phyloP scores from a whole-genome alignment of 2,888 invertebrate genomes.

The Subacronicta megacephala region DNA sequence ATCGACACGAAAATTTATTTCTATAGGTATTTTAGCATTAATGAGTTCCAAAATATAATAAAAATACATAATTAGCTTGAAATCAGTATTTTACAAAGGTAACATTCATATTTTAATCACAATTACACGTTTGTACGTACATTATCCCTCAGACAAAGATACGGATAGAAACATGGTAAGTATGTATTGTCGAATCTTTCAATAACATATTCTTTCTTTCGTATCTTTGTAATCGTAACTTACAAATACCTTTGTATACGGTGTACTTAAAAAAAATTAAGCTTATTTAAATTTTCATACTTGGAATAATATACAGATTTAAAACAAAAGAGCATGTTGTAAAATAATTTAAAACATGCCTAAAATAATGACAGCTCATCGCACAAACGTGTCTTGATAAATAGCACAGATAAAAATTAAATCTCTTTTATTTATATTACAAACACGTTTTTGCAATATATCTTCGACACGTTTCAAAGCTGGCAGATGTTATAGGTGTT shows the following conservation, averaged over 20 bases:
- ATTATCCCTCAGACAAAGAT: neutral
- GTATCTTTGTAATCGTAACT: neutral
- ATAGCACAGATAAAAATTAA: constrained; percentile 4
- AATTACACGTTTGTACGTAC: neutral
- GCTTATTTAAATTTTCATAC: constrained; percentile 6
- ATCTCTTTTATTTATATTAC: constrained; percentile 7
- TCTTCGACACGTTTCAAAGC: neutral
- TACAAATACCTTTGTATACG: neutral
- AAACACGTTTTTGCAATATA: constrained; percentile 19
- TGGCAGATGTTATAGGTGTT: neutral
- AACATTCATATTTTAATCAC: too few relatives aligned
- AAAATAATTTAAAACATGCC: constrained; percentile 7
- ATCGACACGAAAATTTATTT: too few relatives aligned
- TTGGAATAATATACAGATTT: constrained; percentile 14
- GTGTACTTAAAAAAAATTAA: constrained; percentile 1
- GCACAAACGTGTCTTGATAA: constrained; percentile 9
- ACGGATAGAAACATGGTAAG: too few relatives aligned
- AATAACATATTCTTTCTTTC: too few relatives aligned
- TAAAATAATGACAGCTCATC: constrained; percentile 7
- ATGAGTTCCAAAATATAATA: too few relatives aligned
- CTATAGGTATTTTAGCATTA: too few relatives aligned
- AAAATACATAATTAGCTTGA: too few relatives aligned
- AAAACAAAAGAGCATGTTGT: constrained; percentile 6
- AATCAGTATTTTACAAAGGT: too few relatives aligned
- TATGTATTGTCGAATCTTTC: too few relatives aligned